Percentiles rank a stretch among this genome's conserved stretches.
Conservation (phyloP, 2,888 invertebrate genomes). For the Acrobasis repandana region DNA sequence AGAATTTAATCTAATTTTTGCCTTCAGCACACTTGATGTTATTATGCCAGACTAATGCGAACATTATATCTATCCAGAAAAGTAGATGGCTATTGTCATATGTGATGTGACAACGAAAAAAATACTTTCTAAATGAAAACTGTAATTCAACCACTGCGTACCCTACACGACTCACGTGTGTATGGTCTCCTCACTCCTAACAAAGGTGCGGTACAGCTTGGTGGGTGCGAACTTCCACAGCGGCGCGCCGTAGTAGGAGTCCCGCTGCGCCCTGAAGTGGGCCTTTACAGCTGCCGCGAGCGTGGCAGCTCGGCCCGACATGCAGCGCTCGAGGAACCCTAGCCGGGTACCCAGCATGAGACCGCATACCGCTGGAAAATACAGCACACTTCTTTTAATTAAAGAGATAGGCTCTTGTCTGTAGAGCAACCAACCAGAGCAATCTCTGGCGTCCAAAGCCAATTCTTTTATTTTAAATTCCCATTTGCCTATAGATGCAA, state of each 20-base stretch:
- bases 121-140: conserved; percentile 1
- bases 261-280: conserved; percentile 90
- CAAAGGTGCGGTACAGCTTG: conserved; percentile 86
- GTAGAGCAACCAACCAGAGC: too few species aligned
- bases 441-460: too few species aligned
- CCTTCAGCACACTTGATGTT: too few species aligned
- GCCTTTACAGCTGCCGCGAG: conserved; percentile 89
- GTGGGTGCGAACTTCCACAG: conserved; percentile 92
- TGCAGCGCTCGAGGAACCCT: conserved; percentile 86
- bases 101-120: too few species aligned
- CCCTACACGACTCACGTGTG: conserved; percentile 85
- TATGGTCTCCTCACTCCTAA: conserved; percentile 89
- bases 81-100: too few species aligned
- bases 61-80: too few species aligned
- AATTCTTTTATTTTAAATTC: too few species aligned
- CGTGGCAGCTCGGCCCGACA: conserved; percentile 84
- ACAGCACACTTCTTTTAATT: neutral
- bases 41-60: too few species aligned
- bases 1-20: too few species aligned
- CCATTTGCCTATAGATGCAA: neutral
- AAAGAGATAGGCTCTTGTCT: neutral
- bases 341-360: conserved; percentile 90
- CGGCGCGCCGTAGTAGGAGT: conserved; percentile 91
- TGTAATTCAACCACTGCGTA: conserved; percentile 8
- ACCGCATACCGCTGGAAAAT: conserved; percentile 86